Evolutionary conservation across 1,140 invertebrate genomes (phyloP).

Genomic region (Heliconius himera): DNA sequence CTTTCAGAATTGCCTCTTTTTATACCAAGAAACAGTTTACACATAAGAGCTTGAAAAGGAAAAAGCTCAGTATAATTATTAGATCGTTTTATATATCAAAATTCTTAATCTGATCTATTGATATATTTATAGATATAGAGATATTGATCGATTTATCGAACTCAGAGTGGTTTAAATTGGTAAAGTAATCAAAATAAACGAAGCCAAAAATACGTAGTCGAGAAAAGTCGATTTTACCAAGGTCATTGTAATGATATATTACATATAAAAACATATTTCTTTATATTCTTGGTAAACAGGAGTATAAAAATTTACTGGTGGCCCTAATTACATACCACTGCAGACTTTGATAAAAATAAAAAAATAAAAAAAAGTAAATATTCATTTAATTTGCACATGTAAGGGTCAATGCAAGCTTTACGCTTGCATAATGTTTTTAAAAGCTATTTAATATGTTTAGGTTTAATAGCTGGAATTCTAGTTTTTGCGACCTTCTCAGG

Average conservation of each 20-base stretch:
- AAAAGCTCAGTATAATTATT: neutral
- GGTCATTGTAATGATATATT: no score
- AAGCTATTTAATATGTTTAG: slow-evolving; percentile 29
- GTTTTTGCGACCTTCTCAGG: slow-evolving; percentile 50
- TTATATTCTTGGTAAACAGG: neutral
- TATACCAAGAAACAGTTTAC: neutral
- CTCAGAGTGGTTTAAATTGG: neutral
- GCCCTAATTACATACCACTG: neutral
- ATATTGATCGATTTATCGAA: neutral
- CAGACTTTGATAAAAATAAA: slow-evolving; percentile 8
- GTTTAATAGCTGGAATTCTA: slow-evolving; percentile 43
- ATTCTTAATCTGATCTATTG: neutral
- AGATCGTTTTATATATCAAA: neutral
- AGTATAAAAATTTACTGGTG: neutral
- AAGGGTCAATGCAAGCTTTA: slow-evolving; percentile 2
- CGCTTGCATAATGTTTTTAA: slow-evolving; percentile 12
- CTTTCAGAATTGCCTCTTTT: neutral
- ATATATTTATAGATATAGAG: neutral
- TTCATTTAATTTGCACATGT: neutral
- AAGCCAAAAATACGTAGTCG: neutral
- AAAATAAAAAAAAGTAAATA: slow-evolving; percentile 8
- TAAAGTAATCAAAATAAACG: neutral
- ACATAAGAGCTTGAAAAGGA: neutral
- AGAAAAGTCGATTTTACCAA: neutral
- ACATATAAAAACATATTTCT: neutral